A percentile compares a stretch with the other conserved stretches of the same genome.
Conservation (phyloP, 2,888 invertebrate species). For the Oegoconia quadripuncta region DNA sequence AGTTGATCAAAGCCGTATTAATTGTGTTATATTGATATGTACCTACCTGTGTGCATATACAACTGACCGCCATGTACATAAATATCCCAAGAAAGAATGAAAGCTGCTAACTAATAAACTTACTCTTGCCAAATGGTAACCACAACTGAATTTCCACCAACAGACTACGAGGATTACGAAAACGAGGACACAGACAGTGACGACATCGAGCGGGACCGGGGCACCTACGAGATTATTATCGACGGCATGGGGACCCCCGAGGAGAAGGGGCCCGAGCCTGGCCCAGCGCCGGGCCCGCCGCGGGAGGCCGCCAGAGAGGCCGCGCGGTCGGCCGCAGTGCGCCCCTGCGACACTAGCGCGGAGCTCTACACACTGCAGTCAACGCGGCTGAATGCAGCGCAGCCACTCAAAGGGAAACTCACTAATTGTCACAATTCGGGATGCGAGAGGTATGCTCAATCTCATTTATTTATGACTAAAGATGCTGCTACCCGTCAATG, state of each 20-base stretch:
- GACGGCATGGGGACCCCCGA: constrained; percentile 52
- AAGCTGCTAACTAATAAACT: too few species aligned
- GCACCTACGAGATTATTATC: constrained; percentile 70
- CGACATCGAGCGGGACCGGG: constrained; percentile 55
- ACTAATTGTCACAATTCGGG: constrained; percentile 93
- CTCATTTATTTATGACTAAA: too few species aligned
- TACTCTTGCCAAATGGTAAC: too few species aligned
- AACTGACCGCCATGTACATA: too few species aligned
- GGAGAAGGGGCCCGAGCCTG: constrained; percentile 50
- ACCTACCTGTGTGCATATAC: too few species aligned
- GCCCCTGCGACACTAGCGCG: constrained; percentile 92
- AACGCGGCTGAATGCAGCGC: constrained; percentile 88
- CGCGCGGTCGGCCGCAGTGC: constrained; percentile 78
- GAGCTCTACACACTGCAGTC: constrained; percentile 92
- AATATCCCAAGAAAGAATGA: too few species aligned
- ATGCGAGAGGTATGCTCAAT: constrained; percentile 90
- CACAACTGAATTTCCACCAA: neutral
- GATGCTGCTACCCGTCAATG: too few species aligned
- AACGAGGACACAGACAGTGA: constrained; percentile 57
- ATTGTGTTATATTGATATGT: too few species aligned
- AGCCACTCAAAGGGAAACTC: constrained; percentile 92
- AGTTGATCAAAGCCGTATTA: too few species aligned
- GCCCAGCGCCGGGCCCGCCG: constrained; percentile 34
- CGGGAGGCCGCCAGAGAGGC: constrained; percentile 74
- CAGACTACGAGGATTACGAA: constrained; percentile 72